These are phyloP conservation scores for Turritopsis rubra DNA, from an alignment of 30 jellyfish, hydroid and myxozoan species.

Conservation along the genomic window DNA sequence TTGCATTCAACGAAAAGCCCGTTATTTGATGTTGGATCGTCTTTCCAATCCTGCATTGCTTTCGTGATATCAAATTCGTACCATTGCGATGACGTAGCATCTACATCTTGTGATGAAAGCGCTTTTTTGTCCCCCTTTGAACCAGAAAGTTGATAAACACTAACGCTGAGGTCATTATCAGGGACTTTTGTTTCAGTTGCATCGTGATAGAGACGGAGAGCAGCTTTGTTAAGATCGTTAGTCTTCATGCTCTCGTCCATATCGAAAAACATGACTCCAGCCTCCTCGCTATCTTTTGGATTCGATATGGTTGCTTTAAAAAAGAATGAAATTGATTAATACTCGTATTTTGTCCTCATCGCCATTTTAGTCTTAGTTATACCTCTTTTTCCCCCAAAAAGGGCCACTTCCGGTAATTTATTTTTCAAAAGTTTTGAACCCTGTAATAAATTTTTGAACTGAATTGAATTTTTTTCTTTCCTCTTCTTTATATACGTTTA, in stretches of 20 bases:
- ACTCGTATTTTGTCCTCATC: too few species aligned
- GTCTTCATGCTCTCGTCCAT: constrained; percentile 53
- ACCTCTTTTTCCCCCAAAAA: too few species aligned
- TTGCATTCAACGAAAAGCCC: constrained; percentile 74
- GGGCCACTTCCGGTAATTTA: too few species aligned
- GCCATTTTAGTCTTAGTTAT: too few species aligned
- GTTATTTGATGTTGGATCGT: constrained; percentile 65
- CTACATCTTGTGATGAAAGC: constrained; percentile 44
- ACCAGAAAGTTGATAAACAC: constrained; percentile 47
- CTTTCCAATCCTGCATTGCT: constrained; percentile 71
- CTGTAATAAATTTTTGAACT: too few species aligned
- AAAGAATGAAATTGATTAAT: too few species aligned
- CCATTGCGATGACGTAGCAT: constrained; percentile 70
- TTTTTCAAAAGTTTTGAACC: too few species aligned
- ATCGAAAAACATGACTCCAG: constrained; percentile 72
- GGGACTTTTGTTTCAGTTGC: not conserved
- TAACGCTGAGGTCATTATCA: constrained; percentile 30
- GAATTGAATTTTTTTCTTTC: too few species aligned
- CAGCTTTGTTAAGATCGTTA: constrained; percentile 67
- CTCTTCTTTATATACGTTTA: not conserved
- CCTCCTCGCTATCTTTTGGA: constrained; percentile 82
- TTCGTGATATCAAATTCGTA: constrained; percentile 55
- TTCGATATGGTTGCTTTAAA: constrained; percentile 66
- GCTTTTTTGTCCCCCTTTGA: constrained; percentile 42
- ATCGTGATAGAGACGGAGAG: constrained; percentile 56